Base-by-base conservation (phyloP, 2,797 vertebrate species). In the Cirrhinus molitorella region DNA sequence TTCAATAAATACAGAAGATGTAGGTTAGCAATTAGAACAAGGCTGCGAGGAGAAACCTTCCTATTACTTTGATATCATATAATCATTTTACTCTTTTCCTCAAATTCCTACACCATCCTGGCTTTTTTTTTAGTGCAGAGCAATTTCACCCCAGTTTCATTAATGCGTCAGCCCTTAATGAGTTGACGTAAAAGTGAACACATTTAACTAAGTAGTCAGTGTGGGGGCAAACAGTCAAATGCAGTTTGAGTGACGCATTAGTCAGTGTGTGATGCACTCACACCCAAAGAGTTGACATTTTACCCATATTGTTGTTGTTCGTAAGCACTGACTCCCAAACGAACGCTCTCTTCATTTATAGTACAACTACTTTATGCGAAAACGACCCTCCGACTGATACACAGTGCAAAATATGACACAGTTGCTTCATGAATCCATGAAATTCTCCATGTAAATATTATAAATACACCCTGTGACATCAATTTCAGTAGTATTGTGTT, bases 381-480 rank as follows among this genome's bases (percentile, higher is more conserved):
- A 75, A 55, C 67, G 31, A 68, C 49, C 23, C 66, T 37, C 63
- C 66, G 66, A 71, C 87, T 82, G 84, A 88, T 84, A 65, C 89
- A 57, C 83, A 82, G 85, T 87, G 74, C 72, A 43, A 68, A 88
- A 87, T 21, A 91, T 88, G 78, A 84, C 73, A 88, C 84, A 61
- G 47, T 85, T 82, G 86, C 88, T 86, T 87, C 85, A 89, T 90
- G 90, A 92, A 93, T 91, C 91, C 75, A 87, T 68, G 82, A 85
- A 87, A 86, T 83, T 34, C 81, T 81, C 70, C 85, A 81, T 89
- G 91, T 84, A 76, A 34, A 47, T 40, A 25, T 93, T 93, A 91
- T 91, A 93, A 95, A 94, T 95, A 93, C 86, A 79, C 82, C 59
- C 80, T 3, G n/a, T 91, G 91, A 89, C 94, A 94, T 95, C 93